Conservation (phyloP, 2,113 vertebrate species). For the Rafetus swinhoei region DNA sequence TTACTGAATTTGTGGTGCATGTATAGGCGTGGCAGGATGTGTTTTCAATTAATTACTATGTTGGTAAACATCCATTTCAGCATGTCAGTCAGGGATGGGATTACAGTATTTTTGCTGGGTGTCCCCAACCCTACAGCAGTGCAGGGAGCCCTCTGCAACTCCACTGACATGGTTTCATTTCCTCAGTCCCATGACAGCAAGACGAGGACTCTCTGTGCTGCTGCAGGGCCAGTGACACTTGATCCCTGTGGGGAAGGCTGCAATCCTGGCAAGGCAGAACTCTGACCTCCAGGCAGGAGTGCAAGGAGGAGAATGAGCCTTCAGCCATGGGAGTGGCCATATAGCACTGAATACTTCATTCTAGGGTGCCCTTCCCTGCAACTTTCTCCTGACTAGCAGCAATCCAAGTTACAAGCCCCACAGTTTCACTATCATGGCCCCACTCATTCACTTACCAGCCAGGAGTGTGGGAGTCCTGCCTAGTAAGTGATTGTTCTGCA, state of each 20-base stretch:
- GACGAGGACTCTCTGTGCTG: not conserved
- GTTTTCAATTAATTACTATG: not conserved
- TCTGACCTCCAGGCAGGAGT: not conserved
- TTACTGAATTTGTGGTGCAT: not conserved
- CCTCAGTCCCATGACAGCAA: not conserved
- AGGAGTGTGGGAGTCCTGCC: not conserved
- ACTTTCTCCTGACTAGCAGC: not conserved
- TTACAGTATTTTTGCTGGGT: too few relatives aligned
- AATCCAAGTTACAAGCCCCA: not conserved
- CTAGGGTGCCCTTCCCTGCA: too few relatives aligned
- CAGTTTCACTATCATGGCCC: not conserved
- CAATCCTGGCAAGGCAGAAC: not conserved
- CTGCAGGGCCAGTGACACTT: not conserved
- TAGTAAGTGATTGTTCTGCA: not conserved
- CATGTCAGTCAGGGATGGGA: not conserved
- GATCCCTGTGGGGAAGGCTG: not conserved
- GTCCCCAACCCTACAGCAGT: not conserved
- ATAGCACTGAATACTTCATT: too few relatives aligned
- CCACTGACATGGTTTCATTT: not conserved
- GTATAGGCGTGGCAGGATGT: not conserved
- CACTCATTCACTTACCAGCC: not conserved
- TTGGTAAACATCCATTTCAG: not conserved
- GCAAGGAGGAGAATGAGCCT: not conserved
- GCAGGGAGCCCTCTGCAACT: not conserved
- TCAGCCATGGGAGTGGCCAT: too few relatives aligned